Base-by-base conservation (phyloP, 2,113 vertebrate genomes). In the Neotoma lepida region DNA sequence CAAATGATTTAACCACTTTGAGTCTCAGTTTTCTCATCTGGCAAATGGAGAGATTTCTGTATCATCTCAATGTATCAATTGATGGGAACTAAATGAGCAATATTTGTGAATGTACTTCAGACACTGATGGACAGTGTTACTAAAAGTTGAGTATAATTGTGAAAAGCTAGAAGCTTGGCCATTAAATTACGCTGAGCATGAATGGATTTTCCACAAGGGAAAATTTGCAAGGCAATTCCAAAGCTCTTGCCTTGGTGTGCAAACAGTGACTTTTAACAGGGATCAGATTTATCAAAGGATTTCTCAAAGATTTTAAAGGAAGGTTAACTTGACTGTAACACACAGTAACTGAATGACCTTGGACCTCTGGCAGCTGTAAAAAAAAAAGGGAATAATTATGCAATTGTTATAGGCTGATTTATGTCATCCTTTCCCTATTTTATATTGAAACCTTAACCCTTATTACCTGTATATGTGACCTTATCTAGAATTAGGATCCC, bases 221-320 rank as follows among this genome's bases (percentile, higher is more conserved):
- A 86, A 81, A 89, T 41, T 44, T 66, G 49, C 4, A 84, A 89
- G 1, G 66, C 51, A 76, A 81, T 12, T 56, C n/a, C 61, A 82
- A 64, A 86, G 3, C 22, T 8, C 64, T 58, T 77, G 18, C n/a
- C 13, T 93, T 73, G 56, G 22, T 66, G n/a, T n/a, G 3, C 39
- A 86, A 95, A 77, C 17, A 73, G 76, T 86, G 12, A 56, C 58
- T 56, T 86, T 80, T 88, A 86, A 24, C 15, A 93, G 39, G 86
- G 33, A 91, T 92, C 20, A 96, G 22, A 63, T 63, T 93, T 63
- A 68, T 20, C 15, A 26, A 56, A 24, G 9, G n/a, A 24, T 61
- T 1, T 5, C 46, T 41, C 15, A 54, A 68, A 93, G 6, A 14
- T 78, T 78, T 85, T 84, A 9, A 71, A 88, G 61, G 39, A 51